Base-by-base conservation (phyloP, 1,140 invertebrate genomes). In the Bombus balteatus region DNA sequence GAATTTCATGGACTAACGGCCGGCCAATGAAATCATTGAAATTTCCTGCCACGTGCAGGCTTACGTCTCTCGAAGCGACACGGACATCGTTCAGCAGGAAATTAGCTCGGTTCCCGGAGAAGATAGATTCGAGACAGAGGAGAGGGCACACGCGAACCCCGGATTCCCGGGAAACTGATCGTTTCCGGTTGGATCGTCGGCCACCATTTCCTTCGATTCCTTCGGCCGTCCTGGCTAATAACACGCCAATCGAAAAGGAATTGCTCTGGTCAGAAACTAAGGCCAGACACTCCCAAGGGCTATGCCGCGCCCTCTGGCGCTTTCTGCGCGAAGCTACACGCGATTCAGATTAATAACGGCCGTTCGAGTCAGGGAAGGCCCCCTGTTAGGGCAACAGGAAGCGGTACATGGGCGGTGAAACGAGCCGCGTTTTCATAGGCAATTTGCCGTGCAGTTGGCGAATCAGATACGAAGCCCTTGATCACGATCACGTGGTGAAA, bases 131-230 rank as follows among this genome's bases (percentile, higher is more conserved):
- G 76, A 34, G 12, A 78, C 68, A 74, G 71, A 53, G 43, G 59
- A 76, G 70, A n/a, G 6, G 34, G 10, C 25, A 62, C 62, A 77
- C 73, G 72, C 62, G 34, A 77, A 65, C 22, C 43, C 22, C 12
- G 78, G 70, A 89, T 70, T 65, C 43, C 59, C 80, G 59, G 71
- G 84, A 90, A 91, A 87, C 87, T 76, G 83, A 85, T 86, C 85
- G 89, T 79, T 91, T 91, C 89, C 87, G 89, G 83, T 87, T 71
- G 70, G 13, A 37, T 71, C 59, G 43, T 34, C 22, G 28, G 10
- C 43, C 47, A 3, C 68, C 62, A 53, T 74, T 70, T 75, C 39
- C 71, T 75, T 66, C 72, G 68, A 34, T 71, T 82, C 53, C 57
- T 53, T 41, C 62, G 43, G 41, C 28, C 59, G 34, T 73, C 78